phyloP scores from a whole-genome alignment of 2,113 vertebrate genomes.

The Rhabdornis inornatus region DNA sequence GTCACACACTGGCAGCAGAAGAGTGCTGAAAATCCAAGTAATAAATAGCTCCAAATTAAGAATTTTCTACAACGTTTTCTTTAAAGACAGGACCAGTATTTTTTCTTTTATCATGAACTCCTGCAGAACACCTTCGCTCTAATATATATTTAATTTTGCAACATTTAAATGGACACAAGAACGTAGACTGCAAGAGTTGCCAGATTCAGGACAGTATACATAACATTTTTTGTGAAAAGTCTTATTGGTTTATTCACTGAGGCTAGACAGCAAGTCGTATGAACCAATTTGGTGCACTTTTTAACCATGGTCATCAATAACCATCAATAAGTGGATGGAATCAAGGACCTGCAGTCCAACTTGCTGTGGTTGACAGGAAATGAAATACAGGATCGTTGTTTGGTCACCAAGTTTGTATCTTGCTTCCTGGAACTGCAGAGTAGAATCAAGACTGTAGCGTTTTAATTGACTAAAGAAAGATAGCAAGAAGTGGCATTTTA shows the following conservation, averaged over 20 bases:
- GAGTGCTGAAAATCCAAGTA: slow-evolving; percentile 61
- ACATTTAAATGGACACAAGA: slow-evolving; percentile 64
- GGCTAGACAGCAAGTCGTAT: slow-evolving; percentile 73
- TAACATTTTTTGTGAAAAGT: slow-evolving; percentile 60
- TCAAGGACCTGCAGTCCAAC: slow-evolving; percentile 41
- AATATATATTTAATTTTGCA: slow-evolving; percentile 40
- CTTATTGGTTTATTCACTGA: slow-evolving; percentile 74
- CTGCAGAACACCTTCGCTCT: slow-evolving; percentile 61
- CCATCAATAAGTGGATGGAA: slow-evolving; percentile 50
- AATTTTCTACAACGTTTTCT: slow-evolving; percentile 73
- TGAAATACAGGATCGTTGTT: slow-evolving; percentile 48
- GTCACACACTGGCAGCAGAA: slow-evolving; percentile 55
- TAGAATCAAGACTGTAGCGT: slow-evolving; percentile 60
- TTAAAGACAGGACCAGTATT: slow-evolving; percentile 62
- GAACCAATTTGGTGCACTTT: slow-evolving; percentile 69
- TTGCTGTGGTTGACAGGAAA: slow-evolving; percentile 26
- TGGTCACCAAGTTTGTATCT: slow-evolving; percentile 27
- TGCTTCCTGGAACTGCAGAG: slow-evolving; percentile 59
- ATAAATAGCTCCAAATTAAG: slow-evolving; percentile 79
- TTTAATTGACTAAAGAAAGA: slow-evolving; percentile 55
- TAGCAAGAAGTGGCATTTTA: slow-evolving; percentile 56
- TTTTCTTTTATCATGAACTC: slow-evolving; percentile 30
- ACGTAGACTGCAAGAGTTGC: slow-evolving; percentile 59
- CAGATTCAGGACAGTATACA: slow-evolving; percentile 64
- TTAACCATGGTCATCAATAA: slow-evolving; percentile 30